Base-by-base conservation (phyloP, 1,140 invertebrate species). In the Drosophila prosaltans region DNA sequence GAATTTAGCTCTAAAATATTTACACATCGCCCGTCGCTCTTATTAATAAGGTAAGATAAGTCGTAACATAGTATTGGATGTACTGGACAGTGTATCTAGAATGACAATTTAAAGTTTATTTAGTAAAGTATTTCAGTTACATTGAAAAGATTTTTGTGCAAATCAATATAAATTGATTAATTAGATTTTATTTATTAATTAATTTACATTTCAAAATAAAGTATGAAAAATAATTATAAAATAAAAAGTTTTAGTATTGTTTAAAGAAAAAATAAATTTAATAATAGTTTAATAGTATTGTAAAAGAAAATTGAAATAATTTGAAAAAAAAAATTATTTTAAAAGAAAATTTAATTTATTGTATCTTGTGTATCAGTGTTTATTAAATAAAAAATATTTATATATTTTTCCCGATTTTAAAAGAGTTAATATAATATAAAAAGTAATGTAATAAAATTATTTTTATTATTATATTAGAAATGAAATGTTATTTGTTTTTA, bases 31-130 rank as follows among this genome's bases (percentile, higher is more conserved):
- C 69, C 69, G 64, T 72, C 64, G 69, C 64, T 72, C 69, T 72
- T 72, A 67, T 67, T 72, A 67, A 60, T 66, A 72, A 72, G 69
- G 69, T 72, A 72, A 72, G 93, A 95, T 93, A 95, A 95, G 94
- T 95, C 94, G 94, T 95, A 95, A 95, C 95, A 95, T 93, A 95
- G 94, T 95, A 94, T 16, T 16, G 16, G 94, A 93, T 90, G 91
- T 95, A 95, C 93, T 94, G 94, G 94, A 95, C 95, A 93, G 92
- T 95, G 93, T 92, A 92, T 93, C 92, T 82, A 92, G 93, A 16
- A 16, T 16, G 16, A 16, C 16, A 16, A 16, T 16, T 16, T 16
- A 16, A 16, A 16, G 16, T 16, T 16, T 16, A 16, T 16, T 16
- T 16, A 16, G 16, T 16, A 16, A 16, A 16, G 16, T 16, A 16